Conservation (phyloP, 2,888 invertebrate genomes). For the Lamproptera curius region DNA sequence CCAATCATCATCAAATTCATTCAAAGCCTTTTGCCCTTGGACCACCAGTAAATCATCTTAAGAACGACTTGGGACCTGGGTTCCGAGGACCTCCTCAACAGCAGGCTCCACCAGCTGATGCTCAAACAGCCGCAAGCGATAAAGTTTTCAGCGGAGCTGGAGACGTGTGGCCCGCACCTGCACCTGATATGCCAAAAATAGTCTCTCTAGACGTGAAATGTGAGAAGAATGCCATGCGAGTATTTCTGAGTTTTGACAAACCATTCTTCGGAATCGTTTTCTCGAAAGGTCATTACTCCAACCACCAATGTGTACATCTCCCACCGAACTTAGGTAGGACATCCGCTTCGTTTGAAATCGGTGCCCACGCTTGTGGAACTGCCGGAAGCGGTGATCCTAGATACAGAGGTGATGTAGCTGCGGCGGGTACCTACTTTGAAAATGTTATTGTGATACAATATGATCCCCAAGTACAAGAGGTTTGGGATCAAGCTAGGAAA, state of each 20-base stretch:
- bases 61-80: conserved; percentile 73
- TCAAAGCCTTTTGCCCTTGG: conserved; percentile 66
- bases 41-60: conserved; percentile 69
- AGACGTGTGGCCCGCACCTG: conserved; percentile 91
- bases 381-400: conserved; percentile 95
- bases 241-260: conserved; percentile 95
- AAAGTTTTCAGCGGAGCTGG: conserved; percentile 80
- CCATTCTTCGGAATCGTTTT: conserved; percentile 97
- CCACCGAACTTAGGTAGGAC: conserved; percentile 92
- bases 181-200: conserved; percentile 95
- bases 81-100: conserved; percentile 85
- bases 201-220: conserved; percentile 95
- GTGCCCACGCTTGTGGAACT: conserved; percentile 94
- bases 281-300: conserved; percentile 96
- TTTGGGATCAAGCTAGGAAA: conserved; percentile 96
- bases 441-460: conserved; percentile 96
- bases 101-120: conserved; percentile 64
- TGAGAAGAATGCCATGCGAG: conserved; percentile 96
- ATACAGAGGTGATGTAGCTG: conserved; percentile 92
- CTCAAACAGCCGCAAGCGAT: conserved; percentile 77
- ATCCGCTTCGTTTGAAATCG: conserved; percentile 93
- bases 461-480: conserved; percentile 95
- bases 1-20: conserved; percentile 73
- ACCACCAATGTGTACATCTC: conserved; percentile 93
- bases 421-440: conserved; percentile 95